Evolutionary conservation across 2,113 vertebrate species (phyloP).

Genomic region (Acanthisitta chloris): DNA sequence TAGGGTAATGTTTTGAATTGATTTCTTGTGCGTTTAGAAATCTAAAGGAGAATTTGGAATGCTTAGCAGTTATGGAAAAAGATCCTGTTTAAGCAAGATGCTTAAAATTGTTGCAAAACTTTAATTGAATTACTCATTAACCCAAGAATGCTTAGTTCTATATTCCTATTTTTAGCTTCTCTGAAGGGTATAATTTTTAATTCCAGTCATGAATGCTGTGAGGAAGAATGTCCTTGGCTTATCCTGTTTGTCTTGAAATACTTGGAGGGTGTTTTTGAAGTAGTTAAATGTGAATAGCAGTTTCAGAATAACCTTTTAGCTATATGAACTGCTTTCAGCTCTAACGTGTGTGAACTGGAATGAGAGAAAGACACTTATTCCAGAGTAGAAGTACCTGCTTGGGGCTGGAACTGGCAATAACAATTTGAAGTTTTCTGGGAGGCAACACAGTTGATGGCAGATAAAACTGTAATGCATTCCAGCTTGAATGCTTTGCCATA

Average conservation of each 20-base stretch:
- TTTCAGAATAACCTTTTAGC: background rate
- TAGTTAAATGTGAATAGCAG: background rate
- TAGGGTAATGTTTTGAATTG: background rate
- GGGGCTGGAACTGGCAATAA: background rate
- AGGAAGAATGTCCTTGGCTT: background rate
- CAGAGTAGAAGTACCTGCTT: background rate
- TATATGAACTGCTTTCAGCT: background rate
- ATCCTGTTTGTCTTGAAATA: background rate
- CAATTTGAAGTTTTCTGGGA: background rate
- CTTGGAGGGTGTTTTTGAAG: background rate
- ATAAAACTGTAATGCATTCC: background rate
- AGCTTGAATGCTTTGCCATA: background rate
- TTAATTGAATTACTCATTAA: background rate
- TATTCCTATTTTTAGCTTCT: background rate
- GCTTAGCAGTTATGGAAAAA: background rate
- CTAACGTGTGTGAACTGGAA: background rate
- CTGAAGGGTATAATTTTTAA: background rate
- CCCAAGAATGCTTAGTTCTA: background rate
- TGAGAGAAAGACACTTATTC: background rate
- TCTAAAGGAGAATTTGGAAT: background rate
- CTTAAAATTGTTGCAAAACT: background rate
- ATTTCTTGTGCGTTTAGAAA: slow-evolving; percentile 10
- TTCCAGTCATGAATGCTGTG: background rate
- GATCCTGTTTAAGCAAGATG: background rate
- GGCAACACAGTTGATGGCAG: background rate